A percentile compares a stretch with the other conserved stretches of the same genome.
Evolutionary conservation across 2,113 vertebrate genomes (phyloP).

Genomic region (Callorhinus ursinus): DNA sequence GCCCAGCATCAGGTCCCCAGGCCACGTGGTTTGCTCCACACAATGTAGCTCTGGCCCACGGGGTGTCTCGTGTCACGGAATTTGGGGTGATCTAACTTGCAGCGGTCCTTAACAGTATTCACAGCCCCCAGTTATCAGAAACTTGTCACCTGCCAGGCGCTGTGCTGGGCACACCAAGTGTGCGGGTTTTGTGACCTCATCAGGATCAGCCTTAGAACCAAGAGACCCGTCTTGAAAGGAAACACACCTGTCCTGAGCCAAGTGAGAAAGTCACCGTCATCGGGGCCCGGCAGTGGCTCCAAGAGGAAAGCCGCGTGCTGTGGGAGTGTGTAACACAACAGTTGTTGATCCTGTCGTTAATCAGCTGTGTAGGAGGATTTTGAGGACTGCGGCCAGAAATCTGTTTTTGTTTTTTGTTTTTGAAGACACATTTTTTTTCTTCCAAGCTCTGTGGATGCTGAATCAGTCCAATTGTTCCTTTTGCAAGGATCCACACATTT

Average conservation of each 20-base stretch:
- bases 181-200: background rate
- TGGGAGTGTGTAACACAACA: background rate
- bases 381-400: background rate
- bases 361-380: slow-evolving; percentile 24
- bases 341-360: background rate
- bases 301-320: fast-evolving
- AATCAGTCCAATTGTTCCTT: background rate
- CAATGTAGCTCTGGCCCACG: background rate
- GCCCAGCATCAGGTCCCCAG: fast-evolving
- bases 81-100: background rate
- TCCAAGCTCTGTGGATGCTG: background rate
- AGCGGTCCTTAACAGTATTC: background rate
- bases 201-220: background rate
- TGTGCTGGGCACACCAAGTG: background rate
- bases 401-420: slow-evolving; percentile 56
- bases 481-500: background rate
- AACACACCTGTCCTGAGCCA: too few relatives aligned
- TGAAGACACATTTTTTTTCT: background rate
- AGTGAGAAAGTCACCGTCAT: background rate
- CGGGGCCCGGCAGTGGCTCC: fast-evolving
- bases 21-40: background rate
- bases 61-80: background rate
- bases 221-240: background rate
- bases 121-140: background rate
- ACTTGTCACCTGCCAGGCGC: background rate